phyloP scores from a whole-genome alignment of 2,888 invertebrate species.

The Vannuccia rotundouncinata region DNA sequence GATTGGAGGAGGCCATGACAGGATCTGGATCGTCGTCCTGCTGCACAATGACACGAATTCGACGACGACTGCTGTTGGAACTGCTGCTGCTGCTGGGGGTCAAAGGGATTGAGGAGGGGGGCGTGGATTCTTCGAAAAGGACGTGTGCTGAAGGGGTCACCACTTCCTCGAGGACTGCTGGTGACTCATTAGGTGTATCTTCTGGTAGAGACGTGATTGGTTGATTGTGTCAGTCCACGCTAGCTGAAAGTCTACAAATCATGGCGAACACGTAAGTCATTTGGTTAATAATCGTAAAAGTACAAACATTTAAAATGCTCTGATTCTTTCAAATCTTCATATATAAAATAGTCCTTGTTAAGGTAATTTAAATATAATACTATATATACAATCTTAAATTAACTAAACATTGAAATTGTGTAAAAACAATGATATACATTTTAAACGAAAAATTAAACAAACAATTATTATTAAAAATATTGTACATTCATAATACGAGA shows the following conservation, averaged over 20 bases:
- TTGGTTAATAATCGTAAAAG: too few relatives aligned
- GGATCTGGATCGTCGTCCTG: background rate
- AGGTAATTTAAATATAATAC: too few relatives aligned
- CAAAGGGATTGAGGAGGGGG: background rate
- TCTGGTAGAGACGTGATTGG: conserved; percentile 3
- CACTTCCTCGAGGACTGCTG: background rate
- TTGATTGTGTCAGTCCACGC: background rate
- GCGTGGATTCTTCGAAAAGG: background rate
- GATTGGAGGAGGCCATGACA: background rate
- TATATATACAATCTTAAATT: too few relatives aligned
- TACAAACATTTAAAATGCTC: too few relatives aligned
- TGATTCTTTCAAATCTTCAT: too few relatives aligned
- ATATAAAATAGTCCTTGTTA: too few relatives aligned
- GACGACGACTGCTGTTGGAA: background rate
- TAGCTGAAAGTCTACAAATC: background rate
- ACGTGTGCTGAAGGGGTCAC: background rate
- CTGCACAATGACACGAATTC: background rate
- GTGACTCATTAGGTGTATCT: background rate
- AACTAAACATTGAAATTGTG: too few relatives aligned
- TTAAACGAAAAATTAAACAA: too few relatives aligned
- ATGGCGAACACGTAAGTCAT: too few relatives aligned
- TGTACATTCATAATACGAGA: too few relatives aligned
- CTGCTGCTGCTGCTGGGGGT: background rate
- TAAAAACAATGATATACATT: too few relatives aligned
- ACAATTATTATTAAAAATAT: too few relatives aligned